A percentile compares a stretch with the other conserved stretches of the same genome.
phyloP scores from a whole-genome alignment of 2,113 vertebrate genomes.

The Dipodomys merriami region DNA sequence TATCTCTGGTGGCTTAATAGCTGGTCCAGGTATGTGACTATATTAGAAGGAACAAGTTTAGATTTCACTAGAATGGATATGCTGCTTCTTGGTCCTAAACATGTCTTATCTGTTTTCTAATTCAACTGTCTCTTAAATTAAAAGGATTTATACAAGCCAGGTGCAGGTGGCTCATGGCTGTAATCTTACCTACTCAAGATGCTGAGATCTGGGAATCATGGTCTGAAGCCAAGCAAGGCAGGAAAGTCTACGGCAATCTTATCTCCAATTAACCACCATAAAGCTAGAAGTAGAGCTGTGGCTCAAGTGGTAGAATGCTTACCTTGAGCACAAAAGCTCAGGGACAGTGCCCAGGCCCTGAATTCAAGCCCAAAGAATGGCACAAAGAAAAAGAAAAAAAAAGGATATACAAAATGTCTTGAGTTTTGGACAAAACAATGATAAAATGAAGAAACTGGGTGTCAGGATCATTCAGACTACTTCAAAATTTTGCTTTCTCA shows the following conservation, averaged over 20 bases:
- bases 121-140: neutral
- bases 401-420: neutral
- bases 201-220: no score
- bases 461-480: neutral
- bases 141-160: neutral
- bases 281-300: no score
- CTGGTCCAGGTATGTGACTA: neutral
- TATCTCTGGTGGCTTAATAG: neutral
- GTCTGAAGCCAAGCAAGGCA: no score
- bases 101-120: neutral
- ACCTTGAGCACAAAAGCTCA: no score
- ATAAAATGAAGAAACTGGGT: neutral
- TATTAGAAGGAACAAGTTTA: neutral
- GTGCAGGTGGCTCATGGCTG: no score
- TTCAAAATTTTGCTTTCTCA: slow-evolving; percentile 45
- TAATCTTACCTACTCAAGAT: no score
- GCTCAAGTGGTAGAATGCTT: no score
- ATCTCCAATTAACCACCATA: no score
- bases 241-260: no score
- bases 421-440: neutral
- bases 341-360: no score
- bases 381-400: neutral
- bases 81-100: neutral
- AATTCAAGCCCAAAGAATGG: no score
- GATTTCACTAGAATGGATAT: neutral